Evolutionary conservation across 2,888 invertebrate species (phyloP), one percentile per base, ranked within the genome.

Genomic region (Capitulum mitella): DNA sequence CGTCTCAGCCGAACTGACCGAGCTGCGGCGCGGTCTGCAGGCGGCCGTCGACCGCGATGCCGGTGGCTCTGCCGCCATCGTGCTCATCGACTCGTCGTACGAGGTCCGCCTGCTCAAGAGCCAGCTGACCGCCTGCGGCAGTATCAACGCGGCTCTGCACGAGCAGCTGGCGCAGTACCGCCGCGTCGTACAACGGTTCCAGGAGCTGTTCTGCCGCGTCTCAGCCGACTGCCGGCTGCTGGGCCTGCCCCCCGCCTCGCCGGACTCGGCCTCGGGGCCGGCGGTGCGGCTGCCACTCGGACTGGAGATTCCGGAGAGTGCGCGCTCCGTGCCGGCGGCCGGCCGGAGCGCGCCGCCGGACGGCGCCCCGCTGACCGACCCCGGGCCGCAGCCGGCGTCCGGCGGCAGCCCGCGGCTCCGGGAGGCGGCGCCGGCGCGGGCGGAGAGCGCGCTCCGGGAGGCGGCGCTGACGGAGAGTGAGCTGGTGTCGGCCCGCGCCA

Each of bases 31-130:
- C 22, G 37, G 29, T 2, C 10, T 29, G 12, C 12, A 70, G 37
- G 6, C 70, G 26, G 37, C 40, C 26, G 26, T 70, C 34, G 14
- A 70, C 10, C 70, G 40, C 26, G 22, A 22, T 26, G 70, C 70
- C 37, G 40, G 5, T 40, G 26, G 22, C 1, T 37, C 70, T 8
- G 70, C 70, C 22, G 70, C 29, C 40, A 70, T 70, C 70, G 70
- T 70, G 26, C 40, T 70, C 22, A 70, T 70, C 26, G 70, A 70
- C 37, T 37, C 70, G 22, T 70, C 70, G 22, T 70, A 70, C 40
- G 70, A 70, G 37, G 70, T 70, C 40, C 37, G 40, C 2, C 37
- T 70, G 70, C 37, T 70, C 26, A 22, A 40, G 70, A 22, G 26
- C 26, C 34, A 76, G 76, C 76, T 76, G 76, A 29, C 29, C 6